phyloP scores from a whole-genome alignment of 1,140 invertebrate genomes.

The Acyrthosiphon pisum region DNA sequence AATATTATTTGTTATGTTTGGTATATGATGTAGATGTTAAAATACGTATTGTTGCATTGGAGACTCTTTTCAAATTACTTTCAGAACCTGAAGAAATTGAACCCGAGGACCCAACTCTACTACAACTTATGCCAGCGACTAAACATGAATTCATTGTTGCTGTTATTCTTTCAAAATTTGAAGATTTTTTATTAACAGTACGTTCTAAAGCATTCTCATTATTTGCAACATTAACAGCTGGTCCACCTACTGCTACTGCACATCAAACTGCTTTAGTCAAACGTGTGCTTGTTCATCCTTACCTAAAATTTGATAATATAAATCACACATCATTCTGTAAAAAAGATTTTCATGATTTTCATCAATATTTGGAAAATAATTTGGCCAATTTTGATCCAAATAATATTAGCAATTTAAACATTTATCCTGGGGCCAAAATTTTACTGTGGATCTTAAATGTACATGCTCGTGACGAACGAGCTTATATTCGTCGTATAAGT shows the following conservation, averaged over 20 bases:
- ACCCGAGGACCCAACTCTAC: constrained; percentile 12
- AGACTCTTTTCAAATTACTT: constrained; percentile 34
- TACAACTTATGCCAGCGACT: constrained; percentile 38
- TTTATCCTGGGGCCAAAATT: constrained; percentile 44
- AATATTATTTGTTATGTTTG: constrained; percentile 46
- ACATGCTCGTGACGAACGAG: constrained; percentile 47
- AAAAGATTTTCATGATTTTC: constrained; percentile 50
- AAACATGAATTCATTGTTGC: constrained; percentile 47
- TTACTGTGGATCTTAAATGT: constrained; percentile 49
- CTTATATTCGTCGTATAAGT: constrained; percentile 51
- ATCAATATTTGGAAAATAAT: constrained; percentile 18
- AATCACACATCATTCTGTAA: constrained; percentile 36
- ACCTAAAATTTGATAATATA: constrained; percentile 33
- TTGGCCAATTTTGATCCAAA: constrained; percentile 38
- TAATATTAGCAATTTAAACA: constrained; percentile 23
- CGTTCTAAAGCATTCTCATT: constrained; percentile 45
- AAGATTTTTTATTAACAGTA: constrained; percentile 52
- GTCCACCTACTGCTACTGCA: constrained; percentile 33
- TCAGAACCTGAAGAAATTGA: constrained; percentile 52
- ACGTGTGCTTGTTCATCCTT: constrained; percentile 48
- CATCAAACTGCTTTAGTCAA: constrained; percentile 47
- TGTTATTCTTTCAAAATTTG: constrained; percentile 47
- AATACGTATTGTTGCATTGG: constrained; percentile 42
- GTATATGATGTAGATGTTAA: constrained; percentile 50
- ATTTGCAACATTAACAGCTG: constrained; percentile 32